Evolutionary conservation across 2,113 vertebrate genomes (phyloP).

Genomic region (Coturnix japonica): DNA sequence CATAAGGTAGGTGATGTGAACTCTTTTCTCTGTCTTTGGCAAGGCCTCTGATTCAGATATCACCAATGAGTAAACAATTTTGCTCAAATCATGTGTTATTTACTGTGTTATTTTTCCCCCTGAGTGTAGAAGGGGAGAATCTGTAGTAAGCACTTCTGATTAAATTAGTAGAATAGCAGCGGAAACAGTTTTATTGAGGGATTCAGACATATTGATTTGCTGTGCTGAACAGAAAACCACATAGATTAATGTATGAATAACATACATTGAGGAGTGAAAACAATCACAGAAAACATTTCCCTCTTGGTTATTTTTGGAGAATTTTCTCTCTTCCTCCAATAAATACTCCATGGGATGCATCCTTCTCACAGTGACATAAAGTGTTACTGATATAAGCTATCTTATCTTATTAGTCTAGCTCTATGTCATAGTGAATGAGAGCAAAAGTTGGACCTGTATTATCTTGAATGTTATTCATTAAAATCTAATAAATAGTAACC

Average conservation of each 20-base stretch:
- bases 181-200: background rate
- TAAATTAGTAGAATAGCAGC: background rate
- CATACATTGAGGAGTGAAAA: background rate
- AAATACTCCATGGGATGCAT: background rate
- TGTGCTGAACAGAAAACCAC: background rate
- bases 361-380: background rate
- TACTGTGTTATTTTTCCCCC: background rate
- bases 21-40: background rate
- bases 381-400: background rate
- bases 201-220: background rate
- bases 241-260: background rate
- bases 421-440: background rate
- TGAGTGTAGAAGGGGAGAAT: background rate
- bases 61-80: background rate
- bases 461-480: background rate
- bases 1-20: background rate
- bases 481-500: background rate
- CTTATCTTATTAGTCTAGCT: background rate
- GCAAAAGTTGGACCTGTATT: background rate
- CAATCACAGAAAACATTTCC: background rate
- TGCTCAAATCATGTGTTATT: background rate
- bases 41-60: background rate
- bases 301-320: background rate
- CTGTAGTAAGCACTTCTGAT: background rate
- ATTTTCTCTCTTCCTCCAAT: background rate